These are phyloP conservation scores for Euplexia lucipara DNA, from an alignment of 2,888 invertebrate genomes.

Conservation along the genomic window DNA sequence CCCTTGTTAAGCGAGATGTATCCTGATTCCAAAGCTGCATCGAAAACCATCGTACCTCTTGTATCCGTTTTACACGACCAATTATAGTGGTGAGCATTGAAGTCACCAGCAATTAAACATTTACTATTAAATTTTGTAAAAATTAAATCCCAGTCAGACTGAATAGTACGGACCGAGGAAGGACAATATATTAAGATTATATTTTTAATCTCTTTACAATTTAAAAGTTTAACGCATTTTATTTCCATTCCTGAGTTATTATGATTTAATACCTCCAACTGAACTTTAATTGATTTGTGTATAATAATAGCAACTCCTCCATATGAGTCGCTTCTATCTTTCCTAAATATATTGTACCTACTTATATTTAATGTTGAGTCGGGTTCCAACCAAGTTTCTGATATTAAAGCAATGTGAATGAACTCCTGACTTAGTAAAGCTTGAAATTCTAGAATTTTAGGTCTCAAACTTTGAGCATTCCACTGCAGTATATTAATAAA, in stretches of 20 bases:
- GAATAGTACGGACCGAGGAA: neutral
- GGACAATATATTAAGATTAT: constrained; percentile 1
- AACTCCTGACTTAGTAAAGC: neutral
- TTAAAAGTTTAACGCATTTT: neutral
- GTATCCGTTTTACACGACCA: too few relatives aligned
- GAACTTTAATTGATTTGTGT: constrained; percentile 5
- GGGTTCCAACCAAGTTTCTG: neutral
- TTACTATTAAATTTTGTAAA: neutral
- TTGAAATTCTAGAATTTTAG: neutral
- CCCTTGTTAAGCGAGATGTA: too few relatives aligned
- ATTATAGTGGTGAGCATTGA: too few relatives aligned
- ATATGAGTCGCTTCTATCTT: neutral
- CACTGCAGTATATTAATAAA: neutral
- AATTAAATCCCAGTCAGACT: constrained; percentile 1
- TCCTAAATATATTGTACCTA: neutral
- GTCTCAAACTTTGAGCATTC: neutral
- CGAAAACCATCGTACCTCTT: too few relatives aligned
- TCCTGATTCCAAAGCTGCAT: too few relatives aligned
- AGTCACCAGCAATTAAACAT: too few relatives aligned
- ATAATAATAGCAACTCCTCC: constrained; percentile 3
- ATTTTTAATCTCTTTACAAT: constrained; percentile 2
- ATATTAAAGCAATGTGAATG: neutral
- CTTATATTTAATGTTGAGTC: neutral
- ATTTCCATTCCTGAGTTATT: constrained; percentile 6
- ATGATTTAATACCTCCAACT: neutral